A percentile compares a stretch with the other conserved stretches of the same genome.
phyloP scores from a whole-genome alignment of 1,140 invertebrate species.

The Apis dorsata region DNA sequence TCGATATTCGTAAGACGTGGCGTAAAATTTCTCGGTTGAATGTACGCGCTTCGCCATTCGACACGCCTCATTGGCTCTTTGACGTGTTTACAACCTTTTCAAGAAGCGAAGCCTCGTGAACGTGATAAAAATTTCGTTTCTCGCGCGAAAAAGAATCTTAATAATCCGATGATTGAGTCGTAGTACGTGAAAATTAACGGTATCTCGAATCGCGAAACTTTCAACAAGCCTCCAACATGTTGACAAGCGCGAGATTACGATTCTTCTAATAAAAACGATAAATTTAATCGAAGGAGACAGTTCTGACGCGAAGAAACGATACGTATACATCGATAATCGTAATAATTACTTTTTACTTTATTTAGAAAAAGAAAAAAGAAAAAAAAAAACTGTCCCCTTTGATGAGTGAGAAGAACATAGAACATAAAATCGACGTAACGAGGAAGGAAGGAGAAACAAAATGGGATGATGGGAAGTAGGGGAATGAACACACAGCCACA shows the following conservation, averaged over 20 bases:
- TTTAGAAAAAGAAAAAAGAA: too few relatives aligned
- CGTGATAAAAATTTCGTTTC: constrained; percentile 1
- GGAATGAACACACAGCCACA: constrained; percentile 58
- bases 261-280: neutral
- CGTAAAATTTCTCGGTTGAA: constrained; percentile 17
- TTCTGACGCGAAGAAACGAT: neutral
- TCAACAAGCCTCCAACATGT: neutral
- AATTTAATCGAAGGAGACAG: neutral
- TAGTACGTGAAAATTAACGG: constrained; percentile 1
- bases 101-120: neutral
- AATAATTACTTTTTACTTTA: too few relatives aligned
- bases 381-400: neutral
- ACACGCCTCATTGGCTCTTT: constrained; percentile 19
- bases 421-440: neutral
- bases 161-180: constrained; percentile 19
- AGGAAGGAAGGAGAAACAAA: neutral
- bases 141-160: neutral
- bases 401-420: neutral
- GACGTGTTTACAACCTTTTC: neutral
- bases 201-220: neutral
- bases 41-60: constrained; percentile 8
- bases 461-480: constrained; percentile 4
- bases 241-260: neutral
- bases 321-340: neutral
- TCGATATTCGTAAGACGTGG: constrained; percentile 15